A percentile compares a stretch with the other conserved stretches of the same genome.
Conservation (phyloP, 2,797 vertebrate genomes). For the Sphenopsis melanotis region DNA sequence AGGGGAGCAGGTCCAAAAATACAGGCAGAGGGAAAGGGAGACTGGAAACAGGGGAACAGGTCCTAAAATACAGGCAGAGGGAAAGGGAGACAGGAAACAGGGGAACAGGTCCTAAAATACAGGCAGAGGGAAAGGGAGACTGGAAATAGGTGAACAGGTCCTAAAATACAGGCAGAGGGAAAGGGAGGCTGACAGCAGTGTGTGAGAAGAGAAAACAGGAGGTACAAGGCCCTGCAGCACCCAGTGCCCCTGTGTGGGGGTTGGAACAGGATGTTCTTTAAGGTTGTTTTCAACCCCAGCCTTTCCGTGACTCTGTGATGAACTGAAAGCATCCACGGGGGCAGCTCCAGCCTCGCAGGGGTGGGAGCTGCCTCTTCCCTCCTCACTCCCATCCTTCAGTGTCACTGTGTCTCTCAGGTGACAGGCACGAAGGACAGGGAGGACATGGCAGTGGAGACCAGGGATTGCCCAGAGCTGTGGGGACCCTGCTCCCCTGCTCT, state of each 20-base stretch:
- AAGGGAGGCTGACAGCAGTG: background rate
- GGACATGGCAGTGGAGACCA: background rate
- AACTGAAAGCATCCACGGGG: accelerated
- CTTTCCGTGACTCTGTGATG: too few species aligned
- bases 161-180: background rate
- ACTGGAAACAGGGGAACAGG: too few species aligned
- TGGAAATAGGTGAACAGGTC: background rate
- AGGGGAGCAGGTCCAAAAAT: too few species aligned
- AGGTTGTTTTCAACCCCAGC: background rate
- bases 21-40: too few species aligned
- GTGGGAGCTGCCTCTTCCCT: background rate
- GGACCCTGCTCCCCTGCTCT: background rate
- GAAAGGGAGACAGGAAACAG: too few species aligned
- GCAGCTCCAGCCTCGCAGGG: background rate
- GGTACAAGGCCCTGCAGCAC: background rate
- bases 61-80: too few species aligned
- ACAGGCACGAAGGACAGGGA: background rate
- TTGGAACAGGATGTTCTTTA: background rate
- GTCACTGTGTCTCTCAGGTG: background rate
- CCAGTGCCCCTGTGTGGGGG: background rate
- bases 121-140: too few species aligned
- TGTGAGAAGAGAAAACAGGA: background rate
- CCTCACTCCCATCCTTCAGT: background rate
- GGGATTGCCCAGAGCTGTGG: background rate
- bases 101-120: background rate